phyloP scores from a whole-genome alignment of 2,888 invertebrate genomes.

The Yponomeuta plumbellus region DNA sequence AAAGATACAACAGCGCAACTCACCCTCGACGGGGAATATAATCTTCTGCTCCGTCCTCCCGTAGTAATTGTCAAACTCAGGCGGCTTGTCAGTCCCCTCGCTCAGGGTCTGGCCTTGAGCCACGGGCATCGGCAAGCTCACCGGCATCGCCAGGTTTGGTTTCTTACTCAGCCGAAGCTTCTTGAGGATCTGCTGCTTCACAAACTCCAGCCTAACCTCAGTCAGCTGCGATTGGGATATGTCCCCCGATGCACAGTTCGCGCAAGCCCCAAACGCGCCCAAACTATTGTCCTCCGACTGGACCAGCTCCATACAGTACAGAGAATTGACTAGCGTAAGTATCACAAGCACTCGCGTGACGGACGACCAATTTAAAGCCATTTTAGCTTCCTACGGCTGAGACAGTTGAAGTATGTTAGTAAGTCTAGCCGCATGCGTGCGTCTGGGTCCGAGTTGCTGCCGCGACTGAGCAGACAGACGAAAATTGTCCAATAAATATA shows the following conservation, averaged over 20 bases:
- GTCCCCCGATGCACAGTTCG: conserved; percentile 65
- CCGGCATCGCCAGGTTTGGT: conserved; percentile 79
- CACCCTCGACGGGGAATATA: conserved; percentile 87
- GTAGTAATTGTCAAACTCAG: conserved; percentile 85
- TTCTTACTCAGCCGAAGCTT: conserved; percentile 86
- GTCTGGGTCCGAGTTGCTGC: conserved; percentile 15
- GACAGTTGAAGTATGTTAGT: conserved; percentile 53
- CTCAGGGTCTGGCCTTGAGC: conserved; percentile 82
- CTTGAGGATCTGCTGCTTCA: conserved; percentile 89
- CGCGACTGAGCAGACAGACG: neutral
- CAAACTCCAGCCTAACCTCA: conserved; percentile 85
- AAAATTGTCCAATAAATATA: conserved; percentile 8
- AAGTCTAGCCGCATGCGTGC: conserved; percentile 60
- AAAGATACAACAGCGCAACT: conserved; percentile 27
- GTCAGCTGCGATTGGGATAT: conserved; percentile 75
- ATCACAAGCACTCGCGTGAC: conserved; percentile 41
- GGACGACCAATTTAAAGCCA: conserved; percentile 31
- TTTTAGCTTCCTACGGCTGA: conserved; percentile 49
- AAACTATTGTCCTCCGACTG: conserved; percentile 27
- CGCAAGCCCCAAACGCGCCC: conserved; percentile 48
- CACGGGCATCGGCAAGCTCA: conserved; percentile 84
- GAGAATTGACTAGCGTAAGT: conserved; percentile 44
- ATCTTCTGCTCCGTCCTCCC: conserved; percentile 90
- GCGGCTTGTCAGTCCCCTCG: conserved; percentile 73
- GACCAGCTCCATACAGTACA: conserved; percentile 41